These are phyloP conservation scores for Microtus ochrogaster DNA, from an alignment of 2,113 vertebrate genomes.

Conservation along the genomic window DNA sequence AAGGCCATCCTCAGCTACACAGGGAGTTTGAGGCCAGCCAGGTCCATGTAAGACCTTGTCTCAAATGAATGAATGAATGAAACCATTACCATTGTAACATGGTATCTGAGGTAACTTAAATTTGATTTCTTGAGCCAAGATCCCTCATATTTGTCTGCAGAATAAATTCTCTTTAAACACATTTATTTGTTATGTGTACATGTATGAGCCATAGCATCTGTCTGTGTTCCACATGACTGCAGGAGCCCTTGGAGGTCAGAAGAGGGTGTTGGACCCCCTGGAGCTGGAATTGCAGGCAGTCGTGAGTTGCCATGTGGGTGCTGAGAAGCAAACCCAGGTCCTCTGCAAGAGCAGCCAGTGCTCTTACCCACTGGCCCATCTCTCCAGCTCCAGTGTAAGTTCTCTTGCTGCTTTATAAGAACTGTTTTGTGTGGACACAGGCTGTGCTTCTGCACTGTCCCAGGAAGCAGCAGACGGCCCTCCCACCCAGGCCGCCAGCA, in stretches of 20 bases:
- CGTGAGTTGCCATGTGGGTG: neutral
- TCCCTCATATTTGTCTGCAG: neutral
- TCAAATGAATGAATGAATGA: neutral
- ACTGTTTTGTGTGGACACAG: neutral
- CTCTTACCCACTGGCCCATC: neutral
- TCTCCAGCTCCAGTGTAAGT: neutral
- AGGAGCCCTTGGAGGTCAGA: neutral
- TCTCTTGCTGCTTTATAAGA: neutral
- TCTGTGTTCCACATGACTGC: neutral
- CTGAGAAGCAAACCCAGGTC: neutral
- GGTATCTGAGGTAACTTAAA: neutral
- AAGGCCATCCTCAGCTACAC: neutral
- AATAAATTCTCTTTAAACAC: neutral
- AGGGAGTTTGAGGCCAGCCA: neutral
- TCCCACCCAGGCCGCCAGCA: neutral
- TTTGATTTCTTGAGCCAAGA: neutral
- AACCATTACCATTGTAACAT: neutral
- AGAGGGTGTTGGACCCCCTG: neutral
- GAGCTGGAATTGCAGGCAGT: neutral
- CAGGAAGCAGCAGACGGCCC: neutral
- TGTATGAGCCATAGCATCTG: too few relatives aligned
- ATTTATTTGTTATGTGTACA: neutral
- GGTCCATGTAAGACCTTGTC: neutral
- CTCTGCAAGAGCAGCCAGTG: neutral
- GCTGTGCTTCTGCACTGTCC: neutral